Evolutionary conservation across 2,113 vertebrate species (phyloP), one percentile per base, ranked within the genome.

Genomic region (Corythornis vintsioides): DNA sequence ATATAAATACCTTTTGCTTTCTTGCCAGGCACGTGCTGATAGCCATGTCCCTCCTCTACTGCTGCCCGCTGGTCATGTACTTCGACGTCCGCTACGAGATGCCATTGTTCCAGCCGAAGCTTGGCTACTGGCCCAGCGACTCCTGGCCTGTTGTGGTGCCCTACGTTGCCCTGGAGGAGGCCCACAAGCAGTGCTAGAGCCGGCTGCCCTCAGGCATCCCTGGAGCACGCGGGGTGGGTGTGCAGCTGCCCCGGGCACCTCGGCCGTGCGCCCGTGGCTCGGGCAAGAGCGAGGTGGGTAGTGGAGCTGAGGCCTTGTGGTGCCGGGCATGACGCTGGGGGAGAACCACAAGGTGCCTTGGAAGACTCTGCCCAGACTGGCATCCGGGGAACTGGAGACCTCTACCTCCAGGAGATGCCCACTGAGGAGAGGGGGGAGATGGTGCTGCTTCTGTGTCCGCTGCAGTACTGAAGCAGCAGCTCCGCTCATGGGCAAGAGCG

Each of bases 1-100:
- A 33, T 33, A 33, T 33, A 5, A 7, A 3, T 0, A 3, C 2
- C 40, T 42, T 14, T 29, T 66, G 15, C 42, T 56, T 50, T 47
- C 72, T 35, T 53, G 13, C 15, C 96, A 99, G 99, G 99, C 99
- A 99, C 5, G 97, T 99, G 60, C 96, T 99, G 89, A 99, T 99
- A 72, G 98, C 98, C 91, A 31, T 99, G 28, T 97, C 98, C 21
- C 98, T 98, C 33, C 97, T 98, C 4, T 98, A 99, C 5, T 97
- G 86, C 79, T 98, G 96, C 52, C 98, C 98, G 0, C 88, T 98
- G 38, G 96, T 99, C 71, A 98, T 98, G 50, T 98, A 98, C 96
- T 95, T 99, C 38, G 98, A 99, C 0, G 97, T 98, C 86, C 82
- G 0, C 50, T 97, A 97, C 0, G 98, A 99, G 97, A 98, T 99